Evolutionary conservation across 35 echinoderm and acorn worm genomes (phyloP), one percentile per base, ranked within the genome.

Genomic region (Lytechinus variegatus): DNA sequence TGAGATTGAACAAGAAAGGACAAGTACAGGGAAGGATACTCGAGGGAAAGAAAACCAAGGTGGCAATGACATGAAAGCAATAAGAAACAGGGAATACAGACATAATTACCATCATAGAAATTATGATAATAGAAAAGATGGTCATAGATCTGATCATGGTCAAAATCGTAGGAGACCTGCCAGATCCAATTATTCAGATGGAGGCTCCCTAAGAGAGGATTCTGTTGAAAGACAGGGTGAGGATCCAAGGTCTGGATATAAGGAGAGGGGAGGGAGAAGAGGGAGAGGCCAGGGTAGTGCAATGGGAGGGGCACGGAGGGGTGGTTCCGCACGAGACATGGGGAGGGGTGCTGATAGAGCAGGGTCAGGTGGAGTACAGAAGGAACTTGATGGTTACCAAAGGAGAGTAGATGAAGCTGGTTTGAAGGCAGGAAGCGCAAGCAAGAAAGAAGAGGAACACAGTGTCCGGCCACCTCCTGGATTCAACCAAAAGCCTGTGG

Each of bases 191-290:
- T 19, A 79, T 79, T 79, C 66, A n/a, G 66, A 79, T n/a, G 66
- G 19, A 7, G 21, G 66, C 21, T 79, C 66, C 4, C 66, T 5
- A 19, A 79, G 14, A 79, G 66, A 19, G 19, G 66, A 8, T 79
- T 79, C 66, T 79, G 19, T 24, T 24, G 66, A 79, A 87, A 86
- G 61, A 86, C 91, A 66, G 21, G 86, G 87, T 61, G 33, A 5
- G 91, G 55, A 33, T 28, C 29, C 8, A 12, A 60, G 21, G 27
- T 94, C 33, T 57, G 11, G 52, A 94, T 11, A 96, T 56, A 92
- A 87, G 53, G 91, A 79, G 53, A 55, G 72, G 91, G 27, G 54
- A 51, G 91, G 53, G 91, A 11, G 89, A 55, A 95, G 33, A 60
- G 29, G 94, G 12, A 86, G 9, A 56, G 55, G 55, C 8, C 8